Evolutionary conservation across 2,888 invertebrate species (phyloP), one percentile per base, ranked within the genome.

Genomic region (Lacanobia oleracea): DNA sequence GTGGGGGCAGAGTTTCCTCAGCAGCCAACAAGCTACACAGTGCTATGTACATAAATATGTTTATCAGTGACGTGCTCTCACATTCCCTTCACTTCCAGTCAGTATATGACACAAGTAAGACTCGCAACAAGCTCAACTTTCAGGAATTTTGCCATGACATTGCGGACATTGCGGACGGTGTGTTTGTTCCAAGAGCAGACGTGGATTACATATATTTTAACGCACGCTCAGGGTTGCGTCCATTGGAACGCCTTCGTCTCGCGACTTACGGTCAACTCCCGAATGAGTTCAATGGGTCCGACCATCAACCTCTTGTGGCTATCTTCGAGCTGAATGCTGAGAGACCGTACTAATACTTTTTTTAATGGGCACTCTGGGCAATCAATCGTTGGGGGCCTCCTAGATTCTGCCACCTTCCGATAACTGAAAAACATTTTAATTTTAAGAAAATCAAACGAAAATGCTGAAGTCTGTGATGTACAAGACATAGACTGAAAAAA

Each of bases 251-350:
- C 16, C 27, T 73, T 14, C 23, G 18, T 40, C 45, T 16, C 5
- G 45, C 37, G 5, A 8, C 27, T 53, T 40, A 33, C 21, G 21
- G 18, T 9, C 21, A 21, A 18, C 40, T 73, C n/a, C 51, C 48
- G 12, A 74, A 59, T 54, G 27, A 60, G 9, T 33, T 12, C n/a
- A 43, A 10, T 27, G 67, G 67, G 14, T 76, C 77, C n/a, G 50
- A 67, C n/a, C 77, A 76, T 54, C 67, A 60, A 67, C 54, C 60
- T 4, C 67, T 54, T 4, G 48, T 74, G 18, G 27, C 27, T 40
- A 27, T 76, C 9, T 74, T 67, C 27, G 40, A 76, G 48, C 21
- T 74, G 2, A 76, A 48, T 33, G 48, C 75, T 48, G 43, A 66
- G 12, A 65, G 21, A 16, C 45, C 66, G 40, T 75, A 75, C 40